Evolutionary conservation across 2,113 vertebrate genomes (phyloP).

Genomic region (Leuciscus idus): DNA sequence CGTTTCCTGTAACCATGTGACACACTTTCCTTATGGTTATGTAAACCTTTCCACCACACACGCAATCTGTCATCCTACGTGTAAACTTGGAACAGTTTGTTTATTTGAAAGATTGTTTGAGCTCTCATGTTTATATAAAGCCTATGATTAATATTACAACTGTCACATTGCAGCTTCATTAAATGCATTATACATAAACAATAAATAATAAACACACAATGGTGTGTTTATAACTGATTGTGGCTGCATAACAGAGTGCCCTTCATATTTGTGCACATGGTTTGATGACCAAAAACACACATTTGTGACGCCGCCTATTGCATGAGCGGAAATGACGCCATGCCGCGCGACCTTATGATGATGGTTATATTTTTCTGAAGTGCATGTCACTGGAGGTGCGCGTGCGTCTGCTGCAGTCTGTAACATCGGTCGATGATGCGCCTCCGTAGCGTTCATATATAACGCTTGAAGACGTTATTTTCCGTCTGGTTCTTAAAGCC

Average conservation of each 20-base stretch:
- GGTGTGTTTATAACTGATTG: not conserved
- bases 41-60: not conserved
- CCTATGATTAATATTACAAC: too few species aligned
- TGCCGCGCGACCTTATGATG: conserved; percentile 35
- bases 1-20: not conserved
- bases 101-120: not conserved
- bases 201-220: not conserved
- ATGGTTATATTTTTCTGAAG: not conserved
- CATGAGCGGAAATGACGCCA: conserved; percentile 35
- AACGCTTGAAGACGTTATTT: not conserved
- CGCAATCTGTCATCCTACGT: not conserved
- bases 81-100: not conserved
- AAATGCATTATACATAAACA: not conserved
- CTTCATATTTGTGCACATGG: not conserved
- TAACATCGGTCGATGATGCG: not conserved
- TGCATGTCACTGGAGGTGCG: not conserved
- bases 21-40: too few species aligned
- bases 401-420: not conserved
- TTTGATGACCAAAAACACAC: not conserved
- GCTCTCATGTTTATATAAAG: too few species aligned
- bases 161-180: not conserved
- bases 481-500: not conserved
- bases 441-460: not conserved
- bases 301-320: not conserved
- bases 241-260: not conserved